These are phyloP conservation scores for Tenthredo livida DNA, from an alignment of 2,888 invertebrate genomes.

Conservation along the genomic window DNA sequence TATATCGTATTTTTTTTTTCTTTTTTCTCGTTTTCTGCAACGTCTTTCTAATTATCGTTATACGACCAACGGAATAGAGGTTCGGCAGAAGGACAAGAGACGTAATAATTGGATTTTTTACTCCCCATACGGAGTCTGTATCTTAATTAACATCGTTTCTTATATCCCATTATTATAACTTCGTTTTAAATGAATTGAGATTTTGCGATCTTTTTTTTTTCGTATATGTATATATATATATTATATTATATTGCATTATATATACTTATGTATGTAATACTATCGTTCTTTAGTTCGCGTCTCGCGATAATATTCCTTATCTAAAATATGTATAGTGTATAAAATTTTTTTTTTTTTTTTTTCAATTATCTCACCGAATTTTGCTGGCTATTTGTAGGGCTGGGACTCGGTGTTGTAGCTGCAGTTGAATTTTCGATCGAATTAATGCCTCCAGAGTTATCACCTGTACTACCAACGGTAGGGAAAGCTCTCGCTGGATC, in stretches of 20 bases:
- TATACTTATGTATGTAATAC: too few relatives aligned
- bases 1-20: background rate
- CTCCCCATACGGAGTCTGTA: background rate
- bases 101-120: background rate
- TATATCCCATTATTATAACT: background rate
- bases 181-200: background rate
- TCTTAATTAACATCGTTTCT: conserved; percentile 42
- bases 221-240: too few relatives aligned
- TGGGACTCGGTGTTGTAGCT: conserved; percentile 75
- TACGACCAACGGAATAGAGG: background rate
- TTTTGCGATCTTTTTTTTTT: background rate
- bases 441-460: conserved; percentile 22
- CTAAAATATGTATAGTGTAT: too few relatives aligned
- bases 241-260: too few relatives aligned
- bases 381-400: conserved; percentile 74
- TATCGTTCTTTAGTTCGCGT: too few relatives aligned
- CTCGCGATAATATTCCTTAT: too few relatives aligned
- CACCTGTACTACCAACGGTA: conserved; percentile 70
- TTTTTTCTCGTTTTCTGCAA: background rate
- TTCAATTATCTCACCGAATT: conserved; percentile 68
- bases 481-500: conserved; percentile 76
- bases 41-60: background rate
- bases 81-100: background rate
- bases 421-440: conserved; percentile 57
- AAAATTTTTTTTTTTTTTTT: too few relatives aligned